Evolutionary conservation across 1,140 invertebrate species (phyloP), one percentile per base, ranked within the genome.

Genomic region (Battus philenor): DNA sequence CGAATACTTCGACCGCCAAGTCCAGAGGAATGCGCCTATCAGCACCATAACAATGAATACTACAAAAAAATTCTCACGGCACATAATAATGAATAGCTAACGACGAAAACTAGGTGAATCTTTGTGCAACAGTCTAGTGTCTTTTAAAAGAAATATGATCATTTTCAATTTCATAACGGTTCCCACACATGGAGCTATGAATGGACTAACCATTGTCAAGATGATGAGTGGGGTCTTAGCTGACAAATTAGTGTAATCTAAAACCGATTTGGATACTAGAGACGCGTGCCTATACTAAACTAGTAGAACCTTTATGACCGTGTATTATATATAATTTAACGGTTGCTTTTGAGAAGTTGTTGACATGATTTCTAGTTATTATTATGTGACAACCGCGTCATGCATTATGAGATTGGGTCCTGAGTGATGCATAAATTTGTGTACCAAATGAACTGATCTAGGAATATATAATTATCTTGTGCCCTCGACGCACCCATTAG

Each of bases 91-190:
- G 76, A 84, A 84, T 82, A 84, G 76, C 66, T 81, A 78, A 76
- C 77, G 59, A 73, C 80, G 70, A 82, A 84, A 84, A 84, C 78
- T 84, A 84, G 80, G 80, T 82, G 80, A 80, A 84, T 84, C 80
- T 76, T 81, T 83, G 77, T 81, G 77, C 80, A 84, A 82, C 70
- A 67, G 71, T 61, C 60, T 58, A 51, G 75, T 72, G 76, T 84
- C 64, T 82, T 82, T 80, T 79, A 75, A 75, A 80, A 80, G 78
- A 82, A 82, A 81, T 84, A 84, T 74, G 78, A 84, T 84, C 75
- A 81, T 84, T 79, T 78, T 80, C 72, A 84, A 82, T 84, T 84
- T 84, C 80, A 77, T 70, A 73, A 84, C 50, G 50, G 68, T 84
- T 84, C 80, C 78, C 80, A 84, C 79, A 82, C 57, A 59, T 46